A percentile compares a stretch with the other conserved stretches of the same genome.
These are phyloP conservation scores for Vidua macroura DNA, from an alignment of 2,113 vertebrate genomes.

Conservation along the genomic window DNA sequence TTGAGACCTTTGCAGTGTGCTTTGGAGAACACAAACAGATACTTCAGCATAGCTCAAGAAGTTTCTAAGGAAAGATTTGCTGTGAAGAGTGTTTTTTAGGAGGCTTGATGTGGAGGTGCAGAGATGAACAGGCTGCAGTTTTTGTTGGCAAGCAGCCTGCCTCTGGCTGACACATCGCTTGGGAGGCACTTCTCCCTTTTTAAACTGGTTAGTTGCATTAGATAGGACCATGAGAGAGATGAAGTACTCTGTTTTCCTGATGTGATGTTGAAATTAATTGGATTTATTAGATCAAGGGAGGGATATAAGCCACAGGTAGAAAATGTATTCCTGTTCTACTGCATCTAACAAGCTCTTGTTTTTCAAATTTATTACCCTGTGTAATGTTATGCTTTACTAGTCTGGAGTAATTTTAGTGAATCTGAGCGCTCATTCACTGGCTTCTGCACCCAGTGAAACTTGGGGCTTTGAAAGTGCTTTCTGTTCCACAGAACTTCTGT, in stretches of 20 bases:
- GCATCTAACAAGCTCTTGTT: background rate
- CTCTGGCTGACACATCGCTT: background rate
- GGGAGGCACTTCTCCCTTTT: background rate
- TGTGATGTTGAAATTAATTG: background rate
- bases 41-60: background rate
- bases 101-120: background rate
- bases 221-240: background rate
- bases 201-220: background rate
- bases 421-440: background rate
- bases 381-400: background rate
- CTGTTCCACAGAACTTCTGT: background rate
- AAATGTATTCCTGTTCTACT: background rate
- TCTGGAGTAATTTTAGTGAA: background rate
- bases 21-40: background rate
- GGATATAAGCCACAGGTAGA: background rate
- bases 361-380: background rate
- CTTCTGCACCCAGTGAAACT: background rate
- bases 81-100: background rate
- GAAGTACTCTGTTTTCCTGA: background rate
- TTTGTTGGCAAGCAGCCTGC: background rate
- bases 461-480: background rate
- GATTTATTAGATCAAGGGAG: background rate
- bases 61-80: background rate
- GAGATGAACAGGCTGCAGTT: background rate
- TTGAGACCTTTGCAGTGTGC: background rate